phyloP scores from a whole-genome alignment of 2,888 invertebrate genomes.

The Incurvaria masculella region DNA sequence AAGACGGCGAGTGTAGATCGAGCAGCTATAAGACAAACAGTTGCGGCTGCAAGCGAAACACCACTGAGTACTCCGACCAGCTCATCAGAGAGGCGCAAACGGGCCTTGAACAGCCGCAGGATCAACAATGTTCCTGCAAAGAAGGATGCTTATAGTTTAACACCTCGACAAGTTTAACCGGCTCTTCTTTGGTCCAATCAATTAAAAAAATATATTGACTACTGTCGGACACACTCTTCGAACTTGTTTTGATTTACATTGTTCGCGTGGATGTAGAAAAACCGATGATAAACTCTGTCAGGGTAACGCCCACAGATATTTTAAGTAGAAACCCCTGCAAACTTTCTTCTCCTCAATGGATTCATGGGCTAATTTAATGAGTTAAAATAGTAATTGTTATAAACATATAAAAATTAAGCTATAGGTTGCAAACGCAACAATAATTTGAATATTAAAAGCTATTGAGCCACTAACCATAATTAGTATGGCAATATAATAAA shows the following conservation, averaged over 20 bases:
- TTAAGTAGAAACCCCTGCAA: too few species aligned
- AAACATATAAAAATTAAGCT: neutral
- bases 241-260: too few species aligned
- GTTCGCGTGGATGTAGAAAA: too few species aligned
- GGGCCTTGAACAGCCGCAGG: constrained; percentile 36
- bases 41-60: constrained; percentile 33
- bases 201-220: neutral
- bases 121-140: constrained; percentile 44
- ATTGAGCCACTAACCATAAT: too few species aligned
- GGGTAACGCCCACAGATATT: too few species aligned
- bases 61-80: constrained; percentile 42
- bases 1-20: constrained; percentile 33
- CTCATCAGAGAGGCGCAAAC: constrained; percentile 35
- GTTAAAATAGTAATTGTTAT: neutral
- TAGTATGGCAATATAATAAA: too few species aligned
- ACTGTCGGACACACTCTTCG: neutral
- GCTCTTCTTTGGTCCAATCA: neutral
- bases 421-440: neutral
- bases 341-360: too few species aligned
- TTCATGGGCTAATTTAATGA: neutral
- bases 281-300: too few species aligned
- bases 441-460: neutral
- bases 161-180: neutral
- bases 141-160: neutral
- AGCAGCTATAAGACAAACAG: constrained; percentile 35